Evolutionary conservation across 2,113 vertebrate genomes (phyloP).

Genomic region (Narcine bancroftii): DNA sequence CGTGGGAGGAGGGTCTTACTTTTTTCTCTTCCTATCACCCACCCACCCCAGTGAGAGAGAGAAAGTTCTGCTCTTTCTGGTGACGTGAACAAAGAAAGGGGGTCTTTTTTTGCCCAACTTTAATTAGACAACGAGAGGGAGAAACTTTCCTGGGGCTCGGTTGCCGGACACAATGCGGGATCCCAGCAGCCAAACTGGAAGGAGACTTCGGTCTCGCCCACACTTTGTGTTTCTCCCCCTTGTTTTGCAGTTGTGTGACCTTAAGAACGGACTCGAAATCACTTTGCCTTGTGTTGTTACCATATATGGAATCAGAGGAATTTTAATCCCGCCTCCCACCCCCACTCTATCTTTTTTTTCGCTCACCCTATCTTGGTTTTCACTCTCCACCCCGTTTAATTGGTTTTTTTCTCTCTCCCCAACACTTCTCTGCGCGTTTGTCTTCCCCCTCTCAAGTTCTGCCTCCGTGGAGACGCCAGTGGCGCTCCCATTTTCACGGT

Average conservation of each 20-base stretch:
- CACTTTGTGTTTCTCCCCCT: background rate
- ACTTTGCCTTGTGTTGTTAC: slow-evolving; percentile 27
- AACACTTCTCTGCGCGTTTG: background rate
- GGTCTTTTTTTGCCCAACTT: background rate
- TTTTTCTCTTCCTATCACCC: background rate
- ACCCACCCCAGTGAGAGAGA: background rate
- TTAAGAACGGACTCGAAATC: slow-evolving; percentile 13
- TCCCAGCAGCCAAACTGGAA: background rate
- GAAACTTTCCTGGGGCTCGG: background rate
- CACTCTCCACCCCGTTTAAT: background rate
- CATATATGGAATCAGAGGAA: slow-evolving; percentile 29
- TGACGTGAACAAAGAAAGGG: too few species aligned
- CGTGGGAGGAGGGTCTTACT: background rate
- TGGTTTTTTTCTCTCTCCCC: background rate
- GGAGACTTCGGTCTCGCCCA: background rate
- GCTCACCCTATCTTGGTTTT: background rate
- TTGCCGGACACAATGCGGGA: background rate
- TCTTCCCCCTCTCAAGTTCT: too few species aligned
- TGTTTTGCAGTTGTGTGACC: slow-evolving; percentile 27
- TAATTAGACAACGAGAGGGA: background rate
- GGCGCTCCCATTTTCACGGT: too few species aligned
- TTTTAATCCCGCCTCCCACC: slow-evolving; percentile 25
- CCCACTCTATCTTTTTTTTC: slow-evolving; percentile 23
- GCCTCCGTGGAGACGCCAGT: too few species aligned
- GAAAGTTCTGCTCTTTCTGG: background rate